Conservation (phyloP, 1,140 invertebrate species). For the Trialeurodes vaporariorum region DNA sequence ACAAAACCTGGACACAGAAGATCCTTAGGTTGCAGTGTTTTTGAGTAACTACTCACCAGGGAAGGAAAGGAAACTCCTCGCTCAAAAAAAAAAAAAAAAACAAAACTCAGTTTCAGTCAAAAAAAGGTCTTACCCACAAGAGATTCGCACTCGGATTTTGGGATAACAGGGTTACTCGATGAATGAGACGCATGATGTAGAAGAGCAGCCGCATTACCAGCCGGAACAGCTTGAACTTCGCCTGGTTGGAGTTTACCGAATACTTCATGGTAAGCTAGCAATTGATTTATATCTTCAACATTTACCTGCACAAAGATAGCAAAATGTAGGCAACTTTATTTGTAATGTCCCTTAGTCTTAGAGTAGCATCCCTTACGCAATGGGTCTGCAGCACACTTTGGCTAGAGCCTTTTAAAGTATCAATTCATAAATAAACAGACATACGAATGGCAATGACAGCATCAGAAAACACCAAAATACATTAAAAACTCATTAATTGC, state of each 20-base stretch:
- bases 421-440: not conserved
- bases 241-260: conserved; percentile 66
- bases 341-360: not conserved
- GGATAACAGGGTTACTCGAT: not conserved
- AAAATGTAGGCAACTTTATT: not conserved
- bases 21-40: too few species aligned
- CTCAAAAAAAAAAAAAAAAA: too few species aligned
- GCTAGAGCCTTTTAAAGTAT: too few species aligned
- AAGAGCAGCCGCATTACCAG: conserved; percentile 30
- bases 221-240: conserved; percentile 25
- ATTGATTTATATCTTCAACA: conserved; percentile 67
- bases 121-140: not conserved
- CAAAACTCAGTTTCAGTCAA: too few species aligned
- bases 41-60: too few species aligned
- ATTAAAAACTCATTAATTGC: not conserved
- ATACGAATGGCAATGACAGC: too few species aligned
- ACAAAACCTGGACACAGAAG: too few species aligned
- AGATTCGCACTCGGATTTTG: not conserved
- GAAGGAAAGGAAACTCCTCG: too few species aligned
- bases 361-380: conserved; percentile 7
- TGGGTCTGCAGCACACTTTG: not conserved
- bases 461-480: too few species aligned
- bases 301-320: conserved; percentile 41
- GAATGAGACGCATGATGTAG: conserved; percentile 1
- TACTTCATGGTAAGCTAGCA: conserved; percentile 73